These are phyloP conservation scores for Panzeria rudis DNA, from an alignment of 2,888 invertebrate species.

Conservation along the genomic window DNA sequence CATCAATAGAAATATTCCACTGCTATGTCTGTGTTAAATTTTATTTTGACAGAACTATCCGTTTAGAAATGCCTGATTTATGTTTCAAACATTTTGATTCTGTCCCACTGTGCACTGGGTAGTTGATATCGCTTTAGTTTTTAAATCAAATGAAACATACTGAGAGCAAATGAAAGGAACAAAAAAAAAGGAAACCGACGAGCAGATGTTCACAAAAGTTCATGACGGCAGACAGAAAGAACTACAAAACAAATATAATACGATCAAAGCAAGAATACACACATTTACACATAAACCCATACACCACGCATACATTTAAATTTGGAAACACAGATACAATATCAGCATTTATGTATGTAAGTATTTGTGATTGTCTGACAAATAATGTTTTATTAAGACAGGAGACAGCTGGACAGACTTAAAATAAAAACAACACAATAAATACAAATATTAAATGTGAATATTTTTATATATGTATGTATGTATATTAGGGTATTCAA, in stretches of 20 bases:
- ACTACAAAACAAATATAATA: conserved; percentile 34
- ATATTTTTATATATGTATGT: too few species aligned
- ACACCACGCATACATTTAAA: background rate
- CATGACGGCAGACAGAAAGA: conserved; percentile 54
- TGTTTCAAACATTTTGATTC: too few species aligned
- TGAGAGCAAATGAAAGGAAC: conserved; percentile 72
- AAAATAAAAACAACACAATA: conserved; percentile 24
- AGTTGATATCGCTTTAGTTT: background rate
- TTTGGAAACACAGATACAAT: conserved; percentile 15
- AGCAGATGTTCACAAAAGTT: conserved; percentile 83
- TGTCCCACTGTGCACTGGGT: too few species aligned
- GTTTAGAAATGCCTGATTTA: too few species aligned
- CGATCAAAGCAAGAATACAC: conserved; percentile 45
- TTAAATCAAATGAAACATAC: conserved; percentile 15
- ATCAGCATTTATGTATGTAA: conserved; percentile 16
- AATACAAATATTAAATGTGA: conserved; percentile 19
- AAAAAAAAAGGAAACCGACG: conserved; percentile 75
- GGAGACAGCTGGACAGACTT: conserved; percentile 61
- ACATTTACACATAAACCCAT: conserved; percentile 6
- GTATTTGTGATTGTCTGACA: conserved; percentile 40
- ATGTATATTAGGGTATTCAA: too few species aligned
- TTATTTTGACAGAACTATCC: too few species aligned
- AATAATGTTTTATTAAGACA: conserved; percentile 44
- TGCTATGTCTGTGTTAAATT: too few species aligned
- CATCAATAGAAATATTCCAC: too few species aligned